Percentiles rank a stretch among this genome's conserved stretches.
These are phyloP conservation scores for Lophius americanus DNA, from an alignment of 2,797 vertebrate genomes.

Conservation along the genomic window DNA sequence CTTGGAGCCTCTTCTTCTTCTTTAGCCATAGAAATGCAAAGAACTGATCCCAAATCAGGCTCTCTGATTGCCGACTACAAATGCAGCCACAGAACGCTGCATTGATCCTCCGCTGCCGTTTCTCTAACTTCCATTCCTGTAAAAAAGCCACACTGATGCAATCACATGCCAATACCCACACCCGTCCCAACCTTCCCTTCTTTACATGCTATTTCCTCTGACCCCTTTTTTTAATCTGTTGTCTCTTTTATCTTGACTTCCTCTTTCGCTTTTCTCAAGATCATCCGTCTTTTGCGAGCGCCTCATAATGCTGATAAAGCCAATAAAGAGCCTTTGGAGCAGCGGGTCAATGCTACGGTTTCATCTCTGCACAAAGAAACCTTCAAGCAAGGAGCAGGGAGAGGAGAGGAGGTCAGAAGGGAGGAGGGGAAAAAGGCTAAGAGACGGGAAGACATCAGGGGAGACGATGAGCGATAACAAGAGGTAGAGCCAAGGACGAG, in stretches of 20 bases:
- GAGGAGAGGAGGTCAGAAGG: slow-evolving; percentile 37
- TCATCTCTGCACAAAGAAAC: slow-evolving; percentile 55
- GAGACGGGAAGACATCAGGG: slow-evolving; percentile 4
- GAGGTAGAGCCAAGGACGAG: slow-evolving; percentile 29
- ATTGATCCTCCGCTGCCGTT: slow-evolving; percentile 58
- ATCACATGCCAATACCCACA: slow-evolving; percentile 61
- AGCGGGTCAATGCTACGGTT: slow-evolving; percentile 55
- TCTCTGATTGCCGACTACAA: slow-evolving; percentile 43
- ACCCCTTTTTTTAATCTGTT: background rate
- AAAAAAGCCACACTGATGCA: slow-evolving; percentile 62
- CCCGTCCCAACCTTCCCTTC: slow-evolving; percentile 30
- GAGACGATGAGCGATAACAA: slow-evolving; percentile 22
- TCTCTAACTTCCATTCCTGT: slow-evolving; percentile 26
- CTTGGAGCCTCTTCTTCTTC: too few relatives aligned
- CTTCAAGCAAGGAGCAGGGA: slow-evolving; percentile 49
- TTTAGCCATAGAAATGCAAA: too few relatives aligned
- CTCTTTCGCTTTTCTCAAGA: background rate
- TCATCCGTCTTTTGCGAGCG: slow-evolving; percentile 20
- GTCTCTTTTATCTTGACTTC: slow-evolving; percentile 40
- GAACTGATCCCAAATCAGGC: too few relatives aligned
- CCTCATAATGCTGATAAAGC: slow-evolving; percentile 57
- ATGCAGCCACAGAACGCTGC: slow-evolving; percentile 39
- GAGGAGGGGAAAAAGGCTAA: slow-evolving; percentile 1
- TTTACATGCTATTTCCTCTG: slow-evolving; percentile 29
- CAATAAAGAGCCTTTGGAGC: slow-evolving; percentile 54